These are phyloP conservation scores for Bettongia penicillata DNA, from an alignment of 2,113 vertebrate genomes.

Conservation along the genomic window DNA sequence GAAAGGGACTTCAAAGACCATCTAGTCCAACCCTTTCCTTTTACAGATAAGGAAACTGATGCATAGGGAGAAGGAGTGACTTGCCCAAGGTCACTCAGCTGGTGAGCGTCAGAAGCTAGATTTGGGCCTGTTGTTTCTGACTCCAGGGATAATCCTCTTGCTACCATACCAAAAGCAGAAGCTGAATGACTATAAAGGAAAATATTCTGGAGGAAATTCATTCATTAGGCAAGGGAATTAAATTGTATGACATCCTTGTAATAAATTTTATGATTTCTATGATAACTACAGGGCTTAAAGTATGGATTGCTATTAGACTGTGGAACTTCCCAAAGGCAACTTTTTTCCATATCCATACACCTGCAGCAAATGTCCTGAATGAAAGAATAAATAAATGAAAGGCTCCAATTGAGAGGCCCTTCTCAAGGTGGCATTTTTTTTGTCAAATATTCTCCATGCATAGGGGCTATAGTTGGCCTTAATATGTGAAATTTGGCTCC, in stretches of 20 bases:
- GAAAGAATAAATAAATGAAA: neutral
- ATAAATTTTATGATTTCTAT: neutral
- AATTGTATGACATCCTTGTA: neutral
- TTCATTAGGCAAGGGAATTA: neutral
- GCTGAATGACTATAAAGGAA: neutral
- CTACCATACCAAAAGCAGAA: neutral
- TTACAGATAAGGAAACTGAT: neutral
- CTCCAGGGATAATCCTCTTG: neutral
- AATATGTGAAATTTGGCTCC: neutral
- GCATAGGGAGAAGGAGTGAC: neutral
- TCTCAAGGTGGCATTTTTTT: neutral
- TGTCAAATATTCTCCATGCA: neutral
- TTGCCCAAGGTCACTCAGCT: neutral
- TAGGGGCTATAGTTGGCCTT: neutral
- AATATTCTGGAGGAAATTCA: neutral
- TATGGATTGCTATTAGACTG: neutral
- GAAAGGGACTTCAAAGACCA: neutral
- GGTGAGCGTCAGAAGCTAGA: neutral
- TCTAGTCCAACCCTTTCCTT: neutral
- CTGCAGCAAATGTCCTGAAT: neutral
- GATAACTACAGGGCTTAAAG: neutral
- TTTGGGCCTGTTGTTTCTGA: neutral
- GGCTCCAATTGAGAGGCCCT: neutral
- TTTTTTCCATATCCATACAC: neutral
- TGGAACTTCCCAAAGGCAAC: neutral